These are phyloP conservation scores for Acrocephalus arundinaceus DNA, from an alignment of 2,113 vertebrate genomes.

Conservation along the genomic window DNA sequence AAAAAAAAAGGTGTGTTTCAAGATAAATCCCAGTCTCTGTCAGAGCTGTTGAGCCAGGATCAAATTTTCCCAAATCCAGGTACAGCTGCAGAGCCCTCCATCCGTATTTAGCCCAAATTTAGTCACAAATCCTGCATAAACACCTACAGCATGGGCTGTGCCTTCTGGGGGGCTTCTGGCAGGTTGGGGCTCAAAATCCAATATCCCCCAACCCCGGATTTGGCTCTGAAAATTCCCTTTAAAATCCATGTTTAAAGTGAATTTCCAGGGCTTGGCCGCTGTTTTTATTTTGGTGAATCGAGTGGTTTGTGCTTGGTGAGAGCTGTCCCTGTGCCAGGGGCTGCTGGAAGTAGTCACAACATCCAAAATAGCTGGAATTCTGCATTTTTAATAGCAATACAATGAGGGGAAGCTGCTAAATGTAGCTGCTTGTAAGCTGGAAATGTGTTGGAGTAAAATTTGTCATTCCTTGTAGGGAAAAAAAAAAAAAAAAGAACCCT, in stretches of 20 bases:
- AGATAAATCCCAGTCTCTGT: neutral
- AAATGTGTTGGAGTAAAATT: neutral
- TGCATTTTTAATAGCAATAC: neutral
- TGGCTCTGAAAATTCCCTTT: neutral
- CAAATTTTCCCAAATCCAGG: neutral
- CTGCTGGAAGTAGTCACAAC: constrained; percentile 1
- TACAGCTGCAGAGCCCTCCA: neutral
- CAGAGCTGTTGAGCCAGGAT: neutral
- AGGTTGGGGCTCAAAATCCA: neutral
- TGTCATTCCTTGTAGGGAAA: neutral
- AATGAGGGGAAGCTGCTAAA: neutral
- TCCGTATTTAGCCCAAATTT: neutral
- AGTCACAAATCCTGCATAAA: neutral
- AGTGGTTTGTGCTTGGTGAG: neutral
- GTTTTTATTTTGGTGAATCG: neutral
- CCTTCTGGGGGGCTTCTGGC: neutral
- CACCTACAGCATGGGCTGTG: neutral
- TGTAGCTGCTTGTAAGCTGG: neutral
- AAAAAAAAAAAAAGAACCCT: neutral
- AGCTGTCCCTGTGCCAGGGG: neutral
- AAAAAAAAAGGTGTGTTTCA: neutral
- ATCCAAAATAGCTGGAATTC: neutral
- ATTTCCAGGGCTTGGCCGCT: neutral
- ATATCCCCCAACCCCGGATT: neutral
- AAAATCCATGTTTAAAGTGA: neutral